phyloP scores from a whole-genome alignment of 2,797 vertebrate genomes.

The Sciurus carolinensis region DNA sequence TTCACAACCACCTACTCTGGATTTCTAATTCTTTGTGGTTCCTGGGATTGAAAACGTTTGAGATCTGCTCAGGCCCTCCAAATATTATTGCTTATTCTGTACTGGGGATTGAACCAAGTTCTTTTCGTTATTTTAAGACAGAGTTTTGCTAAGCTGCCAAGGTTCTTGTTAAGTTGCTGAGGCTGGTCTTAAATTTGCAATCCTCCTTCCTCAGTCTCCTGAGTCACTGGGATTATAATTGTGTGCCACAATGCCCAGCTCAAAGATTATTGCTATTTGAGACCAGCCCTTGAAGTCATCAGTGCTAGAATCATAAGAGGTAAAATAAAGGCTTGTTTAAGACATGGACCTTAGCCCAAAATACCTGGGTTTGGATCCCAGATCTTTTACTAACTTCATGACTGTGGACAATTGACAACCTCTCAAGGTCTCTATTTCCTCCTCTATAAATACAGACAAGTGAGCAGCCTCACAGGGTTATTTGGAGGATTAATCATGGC shows the following conservation, averaged over 20 bases:
- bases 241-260: neutral
- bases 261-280: neutral
- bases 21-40: neutral
- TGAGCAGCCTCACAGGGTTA: constrained; percentile 10
- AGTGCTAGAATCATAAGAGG: neutral
- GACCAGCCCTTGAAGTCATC: neutral
- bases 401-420: neutral
- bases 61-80: neutral
- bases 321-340: neutral
- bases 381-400: constrained; percentile 12
- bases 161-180: too few species aligned
- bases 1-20: neutral
- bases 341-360: neutral
- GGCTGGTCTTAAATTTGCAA: too few species aligned
- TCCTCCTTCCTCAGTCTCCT: too few species aligned
- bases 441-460: constrained; percentile 5
- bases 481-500: neutral
- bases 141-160: too few species aligned
- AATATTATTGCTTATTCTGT: neutral
- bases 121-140: too few species aligned
- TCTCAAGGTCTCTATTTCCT: constrained; percentile 17
- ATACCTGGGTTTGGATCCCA: constrained; percentile 7
- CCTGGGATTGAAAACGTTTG: neutral
- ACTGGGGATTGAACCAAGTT: too few species aligned
- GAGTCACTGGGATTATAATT: too few species aligned